These are phyloP conservation scores for Cephus nigrinus DNA, from an alignment of 2,888 invertebrate genomes.

Conservation along the genomic window DNA sequence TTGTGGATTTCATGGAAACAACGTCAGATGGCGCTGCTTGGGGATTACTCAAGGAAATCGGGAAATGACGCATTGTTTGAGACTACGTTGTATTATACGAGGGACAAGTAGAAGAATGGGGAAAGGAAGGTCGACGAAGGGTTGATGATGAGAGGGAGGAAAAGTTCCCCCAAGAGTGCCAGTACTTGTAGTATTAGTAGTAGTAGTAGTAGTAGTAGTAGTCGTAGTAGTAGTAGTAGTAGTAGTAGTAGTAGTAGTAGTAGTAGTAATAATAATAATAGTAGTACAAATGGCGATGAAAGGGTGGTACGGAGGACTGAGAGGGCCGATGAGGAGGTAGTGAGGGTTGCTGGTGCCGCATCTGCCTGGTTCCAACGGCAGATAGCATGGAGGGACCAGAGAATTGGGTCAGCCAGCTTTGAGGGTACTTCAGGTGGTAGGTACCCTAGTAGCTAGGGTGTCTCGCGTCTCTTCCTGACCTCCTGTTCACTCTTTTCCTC, in stretches of 20 bases:
- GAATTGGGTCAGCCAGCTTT: constrained; percentile 60
- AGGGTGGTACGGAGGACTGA: constrained; percentile 4
- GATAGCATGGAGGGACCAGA: constrained; percentile 24
- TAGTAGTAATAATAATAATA: no score
- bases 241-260: no score
- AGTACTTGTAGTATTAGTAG: no score
- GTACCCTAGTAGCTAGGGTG: constrained; percentile 29
- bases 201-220: no score
- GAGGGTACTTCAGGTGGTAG: constrained; percentile 56
- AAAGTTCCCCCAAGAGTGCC: background rate
- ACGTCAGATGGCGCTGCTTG: background rate
- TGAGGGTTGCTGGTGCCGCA: constrained; percentile 12
- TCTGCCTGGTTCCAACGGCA: constrained; percentile 19
- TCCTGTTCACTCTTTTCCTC: constrained; percentile 15
- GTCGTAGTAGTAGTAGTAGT: no score
- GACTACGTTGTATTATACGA: constrained; percentile 26
- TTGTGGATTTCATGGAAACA: constrained; percentile 3
- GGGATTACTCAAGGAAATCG: constrained; percentile 36
- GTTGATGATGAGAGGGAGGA: background rate
- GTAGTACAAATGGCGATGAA: no score
- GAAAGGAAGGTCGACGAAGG: constrained; percentile 6
- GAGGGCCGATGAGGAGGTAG: constrained; percentile 8
- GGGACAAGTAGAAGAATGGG: constrained; percentile 24
- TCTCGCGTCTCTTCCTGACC: constrained; percentile 11
- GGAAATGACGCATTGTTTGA: constrained; percentile 44